Percentiles rank a stretch among this genome's conserved stretches.
These are phyloP conservation scores for Archivesica marissinica DNA, from an alignment of 1,140 invertebrate genomes.

Conservation along the genomic window DNA sequence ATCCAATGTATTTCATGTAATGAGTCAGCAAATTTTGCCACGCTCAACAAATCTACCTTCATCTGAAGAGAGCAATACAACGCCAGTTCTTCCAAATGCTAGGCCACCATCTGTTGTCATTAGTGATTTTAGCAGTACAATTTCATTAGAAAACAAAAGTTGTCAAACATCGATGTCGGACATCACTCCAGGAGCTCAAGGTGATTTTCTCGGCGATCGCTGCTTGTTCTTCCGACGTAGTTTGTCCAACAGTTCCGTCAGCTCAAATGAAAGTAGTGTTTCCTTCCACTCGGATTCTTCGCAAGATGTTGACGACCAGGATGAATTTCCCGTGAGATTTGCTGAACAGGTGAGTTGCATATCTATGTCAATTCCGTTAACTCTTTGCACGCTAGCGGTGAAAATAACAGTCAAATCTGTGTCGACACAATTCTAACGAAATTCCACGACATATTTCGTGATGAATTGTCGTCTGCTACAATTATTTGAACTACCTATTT, in stretches of 20 bases:
- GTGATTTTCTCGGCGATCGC: constrained; percentile 16
- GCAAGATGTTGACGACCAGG: constrained; percentile 38
- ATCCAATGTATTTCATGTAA: neutral
- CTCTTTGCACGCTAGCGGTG: too few species aligned
- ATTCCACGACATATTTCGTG: too few species aligned
- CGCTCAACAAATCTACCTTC: neutral
- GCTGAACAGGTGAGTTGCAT: constrained; percentile 38
- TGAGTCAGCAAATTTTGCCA: neutral
- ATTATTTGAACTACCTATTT: too few species aligned
- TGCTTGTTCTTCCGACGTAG: constrained; percentile 26
- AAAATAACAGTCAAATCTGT: too few species aligned
- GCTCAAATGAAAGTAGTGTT: constrained; percentile 39
- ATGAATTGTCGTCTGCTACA: too few species aligned
- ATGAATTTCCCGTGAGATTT: constrained; percentile 10
- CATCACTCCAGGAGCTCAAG: neutral
- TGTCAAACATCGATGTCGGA: constrained; percentile 2
- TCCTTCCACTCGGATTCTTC: constrained; percentile 63
- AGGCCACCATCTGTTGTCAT: constrained; percentile 61
- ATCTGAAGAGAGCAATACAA: neutral
- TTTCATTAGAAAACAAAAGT: neutral
- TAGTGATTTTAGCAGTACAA: constrained; percentile 64
- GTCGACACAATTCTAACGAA: too few species aligned
- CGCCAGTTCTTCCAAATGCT: neutral
- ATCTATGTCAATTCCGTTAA: neutral
- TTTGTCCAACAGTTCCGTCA: constrained; percentile 53